These are phyloP conservation scores for Monodelphis domestica DNA, from an alignment of 2,797 vertebrate genomes.

Conservation along the genomic window DNA sequence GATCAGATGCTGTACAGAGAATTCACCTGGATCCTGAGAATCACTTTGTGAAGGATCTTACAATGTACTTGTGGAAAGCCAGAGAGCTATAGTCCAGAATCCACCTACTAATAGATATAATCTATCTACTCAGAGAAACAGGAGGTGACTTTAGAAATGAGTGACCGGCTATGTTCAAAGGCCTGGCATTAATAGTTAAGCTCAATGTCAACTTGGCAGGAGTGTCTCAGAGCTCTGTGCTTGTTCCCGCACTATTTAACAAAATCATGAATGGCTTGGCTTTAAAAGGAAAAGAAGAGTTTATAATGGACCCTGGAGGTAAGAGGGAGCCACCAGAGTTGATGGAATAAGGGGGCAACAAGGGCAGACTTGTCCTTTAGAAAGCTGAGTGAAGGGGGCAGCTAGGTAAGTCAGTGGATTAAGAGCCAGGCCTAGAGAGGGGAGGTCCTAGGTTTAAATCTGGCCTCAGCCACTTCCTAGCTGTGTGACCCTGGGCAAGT, in stretches of 20 bases:
- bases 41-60: neutral
- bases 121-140: neutral
- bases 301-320: neutral
- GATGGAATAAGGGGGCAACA: neutral
- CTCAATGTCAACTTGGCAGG: neutral
- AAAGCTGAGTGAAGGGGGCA: no score
- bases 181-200: neutral
- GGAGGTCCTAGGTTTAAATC: no score
- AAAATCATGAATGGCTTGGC: neutral
- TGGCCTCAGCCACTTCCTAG: no score
- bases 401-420: no score
- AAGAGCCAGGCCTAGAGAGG: no score
- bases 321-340: neutral
- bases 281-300: neutral
- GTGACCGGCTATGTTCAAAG: neutral
- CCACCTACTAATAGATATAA: no score
- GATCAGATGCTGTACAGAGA: neutral
- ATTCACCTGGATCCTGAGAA: neutral
- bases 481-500: no score
- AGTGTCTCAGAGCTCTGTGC: neutral
- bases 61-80: neutral
- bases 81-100: neutral
- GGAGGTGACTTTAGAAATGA: neutral
- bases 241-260: neutral
- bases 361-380: neutral